A percentile compares a stretch with the other conserved stretches of the same genome.
Conservation (phyloP, 2,797 vertebrate genomes). For the Muscicapa striata region DNA sequence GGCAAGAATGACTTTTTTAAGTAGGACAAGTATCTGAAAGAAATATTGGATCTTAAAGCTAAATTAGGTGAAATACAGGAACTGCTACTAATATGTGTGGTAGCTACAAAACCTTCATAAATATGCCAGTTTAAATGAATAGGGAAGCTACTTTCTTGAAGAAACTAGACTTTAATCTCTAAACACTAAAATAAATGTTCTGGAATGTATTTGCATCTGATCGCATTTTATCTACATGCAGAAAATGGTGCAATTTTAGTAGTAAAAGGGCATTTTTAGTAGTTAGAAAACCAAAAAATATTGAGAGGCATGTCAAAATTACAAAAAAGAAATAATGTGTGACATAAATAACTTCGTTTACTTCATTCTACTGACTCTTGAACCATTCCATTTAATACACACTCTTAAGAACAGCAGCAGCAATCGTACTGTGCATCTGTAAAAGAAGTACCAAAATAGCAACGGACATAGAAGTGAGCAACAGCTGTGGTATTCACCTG, state of each 20-base stretch:
- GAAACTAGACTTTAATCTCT: conserved; percentile 41
- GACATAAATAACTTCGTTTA: neutral
- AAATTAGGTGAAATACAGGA: neutral
- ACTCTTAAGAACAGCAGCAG: neutral
- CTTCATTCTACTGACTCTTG: neutral
- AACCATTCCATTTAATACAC: neutral
- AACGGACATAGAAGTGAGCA: neutral
- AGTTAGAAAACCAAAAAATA: conserved; percentile 49
- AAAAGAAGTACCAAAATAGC: neutral
- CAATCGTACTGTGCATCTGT: neutral
- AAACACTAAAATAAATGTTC: conserved; percentile 44
- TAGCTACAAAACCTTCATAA: neutral
- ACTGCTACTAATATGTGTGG: neutral
- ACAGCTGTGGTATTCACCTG: neutral
- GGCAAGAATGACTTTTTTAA: neutral
- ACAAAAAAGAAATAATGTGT: neutral
- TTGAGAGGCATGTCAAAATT: neutral
- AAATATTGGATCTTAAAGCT: neutral
- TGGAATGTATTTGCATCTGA: conserved; percentile 25
- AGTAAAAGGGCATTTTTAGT: neutral
- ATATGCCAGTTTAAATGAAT: conserved; percentile 1
- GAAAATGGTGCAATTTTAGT: conserved; percentile 2
- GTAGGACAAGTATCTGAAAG: neutral
- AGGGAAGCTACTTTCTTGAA: conserved; percentile 21
- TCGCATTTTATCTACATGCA: conserved; percentile 30